Evolutionary conservation across 2,888 invertebrate species (phyloP), one percentile per base, ranked within the genome.

Genomic region (Stenotaenia linearis): DNA sequence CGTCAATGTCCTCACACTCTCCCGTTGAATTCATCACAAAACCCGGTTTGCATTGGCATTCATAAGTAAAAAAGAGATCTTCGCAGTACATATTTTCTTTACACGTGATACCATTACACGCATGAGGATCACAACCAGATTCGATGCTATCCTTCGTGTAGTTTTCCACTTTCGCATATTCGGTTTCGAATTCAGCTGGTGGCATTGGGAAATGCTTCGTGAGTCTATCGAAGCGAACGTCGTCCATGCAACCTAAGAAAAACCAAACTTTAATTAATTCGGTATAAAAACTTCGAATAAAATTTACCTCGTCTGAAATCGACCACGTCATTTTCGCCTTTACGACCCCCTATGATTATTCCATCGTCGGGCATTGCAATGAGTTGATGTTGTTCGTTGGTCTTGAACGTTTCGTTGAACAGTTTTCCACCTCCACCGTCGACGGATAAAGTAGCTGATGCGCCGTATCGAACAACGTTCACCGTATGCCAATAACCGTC

Each of bases 201-300:
- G 96, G 96, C 82, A 98, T 88, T 0, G 98, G 98, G 81, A 99
- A 89, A 86, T 96, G 96, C 85, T 95, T 95, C 79, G 96, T 96
- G 88, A 84, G 83, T 30, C 85, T 85, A 81, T 88, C 86, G 81
- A 86, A 85, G n/a, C 88, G 85, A 78, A 88, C 86, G 81, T 88
- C 88, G 78, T 87, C 86, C 80, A 89, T 85, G 83, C 89, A 89
- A 50, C 88, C 86, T 87, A 21, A 45, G 56, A 81, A 9, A 78
- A 75, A 75, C 40, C 28, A n/a, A 77, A 10, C 18, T 0, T 25
- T 21, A 75, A 37, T 0, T 18, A 37, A 40, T 12, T 45, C 15
- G n/a, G 10, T 40, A 77, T 77, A 5, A 18, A 40, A 35, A 23
- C 7, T 75, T 75, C 3, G 18, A 25, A 23, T 75, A 9, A 3